Evolutionary conservation across 2,797 vertebrate species (phyloP).

Genomic region (Aldrovandia affinis): DNA sequence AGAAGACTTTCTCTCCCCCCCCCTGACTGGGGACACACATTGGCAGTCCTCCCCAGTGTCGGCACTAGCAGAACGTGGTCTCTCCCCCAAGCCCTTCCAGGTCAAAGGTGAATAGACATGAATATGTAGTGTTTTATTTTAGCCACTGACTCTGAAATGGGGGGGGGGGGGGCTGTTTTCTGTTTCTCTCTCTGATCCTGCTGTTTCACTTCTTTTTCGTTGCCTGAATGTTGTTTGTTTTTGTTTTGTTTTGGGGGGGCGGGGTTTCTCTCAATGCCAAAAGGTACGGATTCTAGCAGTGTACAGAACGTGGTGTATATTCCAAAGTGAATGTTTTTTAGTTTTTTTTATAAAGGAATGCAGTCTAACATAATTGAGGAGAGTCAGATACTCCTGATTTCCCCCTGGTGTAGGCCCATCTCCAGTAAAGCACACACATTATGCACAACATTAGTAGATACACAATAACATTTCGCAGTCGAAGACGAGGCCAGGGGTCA

Average conservation of each 20-base stretch:
- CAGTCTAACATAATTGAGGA: slow-evolving; percentile 46
- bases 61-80: background rate
- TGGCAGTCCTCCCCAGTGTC: background rate
- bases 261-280: slow-evolving; percentile 67
- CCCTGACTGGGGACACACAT: no score
- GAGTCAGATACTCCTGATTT: slow-evolving; percentile 26
- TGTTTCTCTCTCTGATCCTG: slow-evolving; percentile 55
- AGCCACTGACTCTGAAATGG: slow-evolving; percentile 33
- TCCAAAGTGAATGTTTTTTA: slow-evolving; percentile 40
- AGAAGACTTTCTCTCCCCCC: no score
- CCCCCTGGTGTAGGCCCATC: slow-evolving; percentile 48
- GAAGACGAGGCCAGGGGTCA: slow-evolving; percentile 27
- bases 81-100: background rate
- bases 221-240: slow-evolving; percentile 59
- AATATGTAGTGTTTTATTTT: background rate
- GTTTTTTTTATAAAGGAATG: slow-evolving; percentile 36
- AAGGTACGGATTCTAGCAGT: slow-evolving; percentile 66
- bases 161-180: slow-evolving; percentile 51
- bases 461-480: slow-evolving; percentile 47
- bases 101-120: slow-evolving; percentile 21
- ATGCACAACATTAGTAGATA: slow-evolving; percentile 31
- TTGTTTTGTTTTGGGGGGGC: slow-evolving; percentile 48
- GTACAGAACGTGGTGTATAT: slow-evolving; percentile 41
- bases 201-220: slow-evolving; percentile 41
- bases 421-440: slow-evolving; percentile 37